These are phyloP conservation scores for Aselliscus stoliczkanus DNA, from an alignment of 2,797 vertebrate species.

Conservation along the genomic window DNA sequence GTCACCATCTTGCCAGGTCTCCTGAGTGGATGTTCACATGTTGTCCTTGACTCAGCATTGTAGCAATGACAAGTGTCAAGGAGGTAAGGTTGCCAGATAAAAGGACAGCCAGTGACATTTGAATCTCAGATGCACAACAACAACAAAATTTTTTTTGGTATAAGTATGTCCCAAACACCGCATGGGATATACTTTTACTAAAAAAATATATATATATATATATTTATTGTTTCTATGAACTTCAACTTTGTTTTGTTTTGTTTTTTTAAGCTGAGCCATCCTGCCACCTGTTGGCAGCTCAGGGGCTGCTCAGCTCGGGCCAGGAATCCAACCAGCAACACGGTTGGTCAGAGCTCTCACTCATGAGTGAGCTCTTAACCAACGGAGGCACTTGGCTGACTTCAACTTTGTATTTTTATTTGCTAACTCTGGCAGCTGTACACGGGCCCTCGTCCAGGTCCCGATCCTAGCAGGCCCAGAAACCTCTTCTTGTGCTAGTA, in stretches of 20 bases:
- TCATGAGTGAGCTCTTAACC: too few species aligned
- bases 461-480: neutral
- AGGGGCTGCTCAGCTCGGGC: too few species aligned
- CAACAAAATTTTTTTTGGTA: neutral
- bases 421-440: neutral
- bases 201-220: neutral
- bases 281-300: too few species aligned
- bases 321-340: too few species aligned
- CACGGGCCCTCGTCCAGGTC: neutral
- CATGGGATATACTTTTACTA: neutral
- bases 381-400: too few species aligned
- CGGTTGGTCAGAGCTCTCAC: too few species aligned
- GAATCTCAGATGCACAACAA: neutral
- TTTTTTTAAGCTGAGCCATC: too few species aligned
- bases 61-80: neutral
- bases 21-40: neutral
- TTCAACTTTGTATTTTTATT: neutral
- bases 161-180: neutral
- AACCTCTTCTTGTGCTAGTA: neutral
- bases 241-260: neutral
- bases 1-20: neutral
- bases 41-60: neutral
- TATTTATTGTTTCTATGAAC: neutral
- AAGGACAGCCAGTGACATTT: neutral
- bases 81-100: neutral